Conservation (phyloP, 2,797 vertebrate genomes). For the Balearica regulorum region DNA sequence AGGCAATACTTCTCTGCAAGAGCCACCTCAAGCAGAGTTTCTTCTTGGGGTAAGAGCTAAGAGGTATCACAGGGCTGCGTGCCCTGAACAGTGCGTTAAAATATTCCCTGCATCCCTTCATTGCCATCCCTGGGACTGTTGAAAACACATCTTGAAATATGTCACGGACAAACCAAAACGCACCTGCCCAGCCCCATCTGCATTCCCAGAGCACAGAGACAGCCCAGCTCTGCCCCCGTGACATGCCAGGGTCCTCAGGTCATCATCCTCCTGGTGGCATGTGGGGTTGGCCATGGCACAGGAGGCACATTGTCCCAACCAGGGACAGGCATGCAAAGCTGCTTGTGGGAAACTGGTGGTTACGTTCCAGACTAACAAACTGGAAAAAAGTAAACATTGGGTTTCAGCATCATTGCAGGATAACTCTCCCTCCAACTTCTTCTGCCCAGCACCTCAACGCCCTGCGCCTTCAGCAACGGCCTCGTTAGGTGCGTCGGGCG, state of each 20-base stretch:
- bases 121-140: background rate
- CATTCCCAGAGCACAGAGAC: background rate
- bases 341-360: background rate
- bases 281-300: background rate
- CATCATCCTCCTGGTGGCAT: accelerated
- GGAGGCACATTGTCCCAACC: background rate
- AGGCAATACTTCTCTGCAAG: background rate
- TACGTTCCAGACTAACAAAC: background rate
- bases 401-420: background rate
- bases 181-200: background rate
- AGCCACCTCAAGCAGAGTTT: background rate
- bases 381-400: background rate
- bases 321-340: background rate
- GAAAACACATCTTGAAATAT: background rate
- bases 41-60: background rate
- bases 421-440: accelerated
- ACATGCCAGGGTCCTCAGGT: accelerated
- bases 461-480: accelerated
- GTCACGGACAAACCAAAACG: background rate
- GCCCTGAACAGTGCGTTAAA: background rate
- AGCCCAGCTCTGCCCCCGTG: background rate
- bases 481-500: background rate
- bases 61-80: accelerated
- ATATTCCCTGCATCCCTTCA: background rate
- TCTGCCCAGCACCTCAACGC: background rate